These are phyloP conservation scores for Melanotaenia duboulayi DNA, from an alignment of 2,113 vertebrate species.

Conservation along the genomic window DNA sequence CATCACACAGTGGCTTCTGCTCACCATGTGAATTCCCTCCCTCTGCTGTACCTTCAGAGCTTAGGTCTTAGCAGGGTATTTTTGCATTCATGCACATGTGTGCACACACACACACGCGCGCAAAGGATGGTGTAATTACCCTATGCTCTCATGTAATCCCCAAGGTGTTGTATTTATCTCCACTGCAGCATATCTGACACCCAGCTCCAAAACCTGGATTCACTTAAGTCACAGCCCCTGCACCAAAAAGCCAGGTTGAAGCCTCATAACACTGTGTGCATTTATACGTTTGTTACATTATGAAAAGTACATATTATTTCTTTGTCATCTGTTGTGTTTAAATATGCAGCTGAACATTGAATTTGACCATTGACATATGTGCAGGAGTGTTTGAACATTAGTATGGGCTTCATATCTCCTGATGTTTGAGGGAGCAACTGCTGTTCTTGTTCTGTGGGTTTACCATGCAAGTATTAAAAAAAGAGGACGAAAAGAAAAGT, in stretches of 20 bases:
- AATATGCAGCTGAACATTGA: conserved; percentile 29
- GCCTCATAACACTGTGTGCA: conserved; percentile 29
- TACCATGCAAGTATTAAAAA: conserved; percentile 46
- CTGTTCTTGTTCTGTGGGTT: conserved; percentile 69
- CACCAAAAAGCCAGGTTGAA: conserved; percentile 66
- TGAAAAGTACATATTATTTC: conserved; percentile 29
- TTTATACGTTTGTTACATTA: conserved; percentile 31
- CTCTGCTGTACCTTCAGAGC: conserved; percentile 51
- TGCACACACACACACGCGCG: conserved; percentile 41
- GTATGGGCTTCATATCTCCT: not conserved
- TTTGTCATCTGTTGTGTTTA: conserved; percentile 19
- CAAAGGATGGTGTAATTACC: conserved; percentile 77
- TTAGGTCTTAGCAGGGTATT: conserved; percentile 50
- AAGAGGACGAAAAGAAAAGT: not conserved
- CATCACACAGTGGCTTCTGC: conserved; percentile 62
- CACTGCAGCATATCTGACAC: conserved; percentile 79
- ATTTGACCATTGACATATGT: conserved; percentile 34
- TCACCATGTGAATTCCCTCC: conserved; percentile 65
- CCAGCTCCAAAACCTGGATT: conserved; percentile 81
- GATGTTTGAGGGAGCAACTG: conserved; percentile 54
- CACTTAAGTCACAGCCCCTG: conserved; percentile 80
- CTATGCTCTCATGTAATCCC: conserved; percentile 78
- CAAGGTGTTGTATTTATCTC: conserved; percentile 86
- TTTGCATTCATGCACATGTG: conserved; percentile 40
- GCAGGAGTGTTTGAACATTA: conserved; percentile 12